Evolutionary conservation across 1,140 invertebrate species (phyloP).

Genomic region (Tetramorium alpestre): DNA sequence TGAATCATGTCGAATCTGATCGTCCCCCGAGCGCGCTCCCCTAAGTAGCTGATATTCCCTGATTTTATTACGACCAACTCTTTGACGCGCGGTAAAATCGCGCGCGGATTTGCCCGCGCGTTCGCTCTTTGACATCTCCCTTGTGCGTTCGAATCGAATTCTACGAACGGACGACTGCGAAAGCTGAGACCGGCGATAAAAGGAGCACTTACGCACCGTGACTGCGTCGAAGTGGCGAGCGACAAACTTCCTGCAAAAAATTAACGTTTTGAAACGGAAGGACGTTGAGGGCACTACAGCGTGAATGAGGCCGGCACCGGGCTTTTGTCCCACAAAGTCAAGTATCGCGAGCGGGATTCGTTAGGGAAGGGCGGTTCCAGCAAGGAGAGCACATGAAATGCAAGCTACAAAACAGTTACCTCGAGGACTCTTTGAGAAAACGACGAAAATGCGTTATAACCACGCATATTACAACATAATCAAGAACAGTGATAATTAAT

Average conservation of each 20-base stretch:
- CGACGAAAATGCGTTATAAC: background rate
- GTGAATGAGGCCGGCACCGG: constrained; percentile 51
- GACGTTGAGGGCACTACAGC: constrained; percentile 57
- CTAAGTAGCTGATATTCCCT: background rate
- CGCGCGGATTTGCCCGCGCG: background rate
- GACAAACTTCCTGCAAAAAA: constrained; percentile 53
- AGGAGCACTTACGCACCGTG: constrained; percentile 58
- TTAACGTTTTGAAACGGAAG: constrained; percentile 63
- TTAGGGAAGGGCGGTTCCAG: constrained; percentile 36
- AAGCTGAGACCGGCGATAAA: background rate
- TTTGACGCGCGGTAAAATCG: constrained; percentile 15
- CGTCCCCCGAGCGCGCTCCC: background rate
- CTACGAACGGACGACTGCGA: constrained; percentile 7
- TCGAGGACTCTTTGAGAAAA: constrained; percentile 34
- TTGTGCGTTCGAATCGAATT: constrained; percentile 19
- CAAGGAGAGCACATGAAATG: constrained; percentile 22
- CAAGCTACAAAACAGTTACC: background rate
- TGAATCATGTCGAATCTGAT: background rate
- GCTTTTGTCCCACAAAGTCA: constrained; percentile 57
- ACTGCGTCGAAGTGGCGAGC: constrained; percentile 61
- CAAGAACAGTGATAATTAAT: constrained; percentile 66
- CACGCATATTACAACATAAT: constrained; percentile 59
- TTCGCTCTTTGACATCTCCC: constrained; percentile 18
- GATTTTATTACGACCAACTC: constrained; percentile 26
- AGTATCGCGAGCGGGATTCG: constrained; percentile 15